These are phyloP conservation scores for Climacteris rufus DNA, from an alignment of 2,113 vertebrate genomes.

Conservation along the genomic window DNA sequence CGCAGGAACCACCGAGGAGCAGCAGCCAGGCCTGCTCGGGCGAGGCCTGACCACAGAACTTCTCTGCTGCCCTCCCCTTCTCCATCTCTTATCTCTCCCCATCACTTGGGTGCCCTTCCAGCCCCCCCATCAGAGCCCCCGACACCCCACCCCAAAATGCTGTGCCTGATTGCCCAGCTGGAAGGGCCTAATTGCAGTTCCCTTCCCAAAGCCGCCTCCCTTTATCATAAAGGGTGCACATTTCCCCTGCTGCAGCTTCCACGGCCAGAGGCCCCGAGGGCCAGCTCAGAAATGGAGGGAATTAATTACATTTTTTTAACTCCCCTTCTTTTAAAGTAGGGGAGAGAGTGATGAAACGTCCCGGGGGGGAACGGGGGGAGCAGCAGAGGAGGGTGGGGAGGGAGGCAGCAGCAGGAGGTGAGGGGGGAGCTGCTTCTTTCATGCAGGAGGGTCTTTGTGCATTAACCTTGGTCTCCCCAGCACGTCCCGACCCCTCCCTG, in stretches of 20 bases:
- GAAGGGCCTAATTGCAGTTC: slow-evolving; percentile 68
- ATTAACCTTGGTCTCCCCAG: background rate
- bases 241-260: slow-evolving; percentile 88
- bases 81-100: too few species aligned
- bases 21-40: too few species aligned
- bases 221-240: slow-evolving; percentile 99
- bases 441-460: slow-evolving; percentile 46
- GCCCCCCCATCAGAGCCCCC: too few species aligned
- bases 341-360: slow-evolving; percentile 60
- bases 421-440: background rate
- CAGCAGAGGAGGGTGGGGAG: slow-evolving; percentile 5
- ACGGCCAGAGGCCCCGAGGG: slow-evolving; percentile 84
- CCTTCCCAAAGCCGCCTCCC: slow-evolving; percentile 73
- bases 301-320: slow-evolving; percentile 96
- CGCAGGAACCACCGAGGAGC: too few species aligned
- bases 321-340: slow-evolving; percentile 79
- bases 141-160: too few species aligned
- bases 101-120: too few species aligned
- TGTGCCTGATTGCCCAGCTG: too few species aligned
- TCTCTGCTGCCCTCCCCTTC: too few species aligned
- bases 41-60: too few species aligned
- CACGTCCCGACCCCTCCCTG: background rate
- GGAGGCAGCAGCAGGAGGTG: background rate
- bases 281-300: slow-evolving; percentile 94
- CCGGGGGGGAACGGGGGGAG: slow-evolving; percentile 11